A percentile compares a stretch with the other conserved stretches of the same genome.
phyloP scores from a whole-genome alignment of 1,140 invertebrate species.

The Apis cerana region DNA sequence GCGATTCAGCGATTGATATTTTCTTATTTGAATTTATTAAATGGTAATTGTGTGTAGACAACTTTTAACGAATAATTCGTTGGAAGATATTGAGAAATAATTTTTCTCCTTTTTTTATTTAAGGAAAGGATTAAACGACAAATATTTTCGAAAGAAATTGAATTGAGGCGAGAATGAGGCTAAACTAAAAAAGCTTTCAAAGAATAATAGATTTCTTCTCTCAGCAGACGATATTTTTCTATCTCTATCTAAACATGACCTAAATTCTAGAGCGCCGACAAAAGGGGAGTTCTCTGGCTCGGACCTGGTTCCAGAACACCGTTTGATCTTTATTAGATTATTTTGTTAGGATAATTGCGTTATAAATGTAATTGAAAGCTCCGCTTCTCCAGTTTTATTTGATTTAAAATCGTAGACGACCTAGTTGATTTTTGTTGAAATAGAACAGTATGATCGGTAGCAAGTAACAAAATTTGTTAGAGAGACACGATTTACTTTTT shows the following conservation, averaged over 20 bases:
- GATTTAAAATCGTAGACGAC: neutral
- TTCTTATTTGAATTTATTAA: too few species aligned
- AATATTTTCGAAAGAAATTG: neutral
- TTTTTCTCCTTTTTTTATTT: neutral
- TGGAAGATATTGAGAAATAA: too few species aligned
- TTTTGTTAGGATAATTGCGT: slow-evolving; percentile 8
- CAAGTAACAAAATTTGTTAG: too few species aligned
- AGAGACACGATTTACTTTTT: too few species aligned
- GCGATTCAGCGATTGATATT: too few species aligned
- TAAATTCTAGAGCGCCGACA: neutral
- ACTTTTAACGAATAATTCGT: too few species aligned
- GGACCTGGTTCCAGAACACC: neutral
- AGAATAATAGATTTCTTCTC: slow-evolving; percentile 1
- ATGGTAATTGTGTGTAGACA: too few species aligned
- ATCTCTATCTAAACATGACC: neutral
- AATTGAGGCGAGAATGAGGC: neutral
- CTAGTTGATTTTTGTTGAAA: neutral
- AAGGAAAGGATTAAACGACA: neutral
- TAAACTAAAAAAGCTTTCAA: neutral
- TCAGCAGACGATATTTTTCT: neutral
- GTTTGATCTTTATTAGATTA: slow-evolving; percentile 28
- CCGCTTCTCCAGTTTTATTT: neutral
- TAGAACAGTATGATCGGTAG: too few species aligned
- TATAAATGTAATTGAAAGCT: neutral
- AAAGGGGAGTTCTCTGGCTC: neutral